Evolutionary conservation across 2,797 vertebrate genomes (phyloP).

Genomic region (Eutrigla gurnardus): DNA sequence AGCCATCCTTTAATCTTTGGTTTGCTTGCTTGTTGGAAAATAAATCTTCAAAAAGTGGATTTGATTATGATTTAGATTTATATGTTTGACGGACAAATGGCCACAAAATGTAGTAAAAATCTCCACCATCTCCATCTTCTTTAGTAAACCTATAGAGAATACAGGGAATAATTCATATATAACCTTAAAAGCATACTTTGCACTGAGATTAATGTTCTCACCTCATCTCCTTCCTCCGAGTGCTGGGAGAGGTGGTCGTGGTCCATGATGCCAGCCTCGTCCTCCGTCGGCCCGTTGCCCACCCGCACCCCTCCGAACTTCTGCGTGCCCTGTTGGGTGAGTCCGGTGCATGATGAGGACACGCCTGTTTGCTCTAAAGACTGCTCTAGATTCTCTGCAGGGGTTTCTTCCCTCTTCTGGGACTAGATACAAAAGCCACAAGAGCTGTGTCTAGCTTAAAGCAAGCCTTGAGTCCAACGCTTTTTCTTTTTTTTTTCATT

Average conservation of each 20-base stretch:
- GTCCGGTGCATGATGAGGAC: constrained; percentile 89
- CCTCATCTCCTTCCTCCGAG: constrained; percentile 98
- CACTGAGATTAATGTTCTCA: constrained; percentile 71
- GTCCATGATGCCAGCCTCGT: constrained; percentile 99
- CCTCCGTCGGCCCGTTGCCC: constrained; percentile 98
- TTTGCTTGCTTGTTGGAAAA: too few species aligned
- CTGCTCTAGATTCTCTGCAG: constrained; percentile 88
- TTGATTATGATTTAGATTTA: too few species aligned
- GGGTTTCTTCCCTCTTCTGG: constrained; percentile 88
- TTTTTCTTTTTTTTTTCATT: constrained; percentile 41
- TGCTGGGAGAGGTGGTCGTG: constrained; percentile 99
- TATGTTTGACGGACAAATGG: too few species aligned
- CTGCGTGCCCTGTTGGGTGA: constrained; percentile 96
- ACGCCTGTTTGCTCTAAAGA: constrained; percentile 89
- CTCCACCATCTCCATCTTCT: too few species aligned
- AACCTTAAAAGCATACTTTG: too few species aligned
- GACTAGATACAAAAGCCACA: constrained; percentile 91
- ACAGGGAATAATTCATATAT: too few species aligned
- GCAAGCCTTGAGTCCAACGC: constrained; percentile 74
- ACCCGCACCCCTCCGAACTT: constrained; percentile 99
- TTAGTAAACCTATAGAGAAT: too few species aligned
- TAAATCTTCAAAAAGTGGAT: too few species aligned
- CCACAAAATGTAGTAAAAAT: too few species aligned
- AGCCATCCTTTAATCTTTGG: too few species aligned
- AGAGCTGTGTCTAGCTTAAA: constrained; percentile 87